Conservation (phyloP, 2,888 invertebrate genomes). For the Calliphora vomitoria region DNA sequence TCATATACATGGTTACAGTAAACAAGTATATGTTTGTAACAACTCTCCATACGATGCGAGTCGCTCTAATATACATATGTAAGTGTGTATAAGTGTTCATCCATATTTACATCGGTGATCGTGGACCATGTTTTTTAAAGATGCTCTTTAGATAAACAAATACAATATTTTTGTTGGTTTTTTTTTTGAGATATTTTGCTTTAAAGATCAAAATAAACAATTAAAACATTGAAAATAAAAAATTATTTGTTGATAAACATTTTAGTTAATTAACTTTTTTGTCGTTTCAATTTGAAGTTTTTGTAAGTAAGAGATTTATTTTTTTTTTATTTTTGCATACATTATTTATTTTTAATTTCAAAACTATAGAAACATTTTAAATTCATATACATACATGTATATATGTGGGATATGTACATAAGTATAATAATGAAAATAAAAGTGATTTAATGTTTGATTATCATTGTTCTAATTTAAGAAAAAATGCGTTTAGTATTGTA, state of each 20-base stretch:
- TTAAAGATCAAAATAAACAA: conserved; percentile 61
- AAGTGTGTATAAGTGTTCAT: not conserved
- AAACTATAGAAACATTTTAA: not conserved
- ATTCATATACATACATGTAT: no score
- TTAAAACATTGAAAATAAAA: conserved; percentile 5
- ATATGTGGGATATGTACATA: no score
- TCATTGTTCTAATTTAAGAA: conserved; percentile 33
- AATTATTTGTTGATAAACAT: conserved; percentile 59
- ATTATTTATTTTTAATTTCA: conserved; percentile 15
- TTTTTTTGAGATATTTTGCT: conserved; percentile 30
- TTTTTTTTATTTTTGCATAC: conserved; percentile 1
- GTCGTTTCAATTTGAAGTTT: conserved; percentile 18
- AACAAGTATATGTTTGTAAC: no score
- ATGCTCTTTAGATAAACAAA: conserved; percentile 56
- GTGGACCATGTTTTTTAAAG: conserved; percentile 2
- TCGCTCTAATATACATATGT: not conserved
- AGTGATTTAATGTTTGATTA: not conserved
- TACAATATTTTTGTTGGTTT: conserved; percentile 3
- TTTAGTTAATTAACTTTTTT: conserved; percentile 63
- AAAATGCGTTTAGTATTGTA: conserved; percentile 4
- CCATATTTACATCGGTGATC: not conserved
- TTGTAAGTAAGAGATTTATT: not conserved
- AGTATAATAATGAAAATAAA: not conserved
- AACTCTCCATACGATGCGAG: no score
- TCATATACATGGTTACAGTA: no score